A percentile compares a stretch with the other conserved stretches of the same genome.
These are phyloP conservation scores for Lagodon rhomboides DNA, from an alignment of 2,797 vertebrate species.

Conservation along the genomic window DNA sequence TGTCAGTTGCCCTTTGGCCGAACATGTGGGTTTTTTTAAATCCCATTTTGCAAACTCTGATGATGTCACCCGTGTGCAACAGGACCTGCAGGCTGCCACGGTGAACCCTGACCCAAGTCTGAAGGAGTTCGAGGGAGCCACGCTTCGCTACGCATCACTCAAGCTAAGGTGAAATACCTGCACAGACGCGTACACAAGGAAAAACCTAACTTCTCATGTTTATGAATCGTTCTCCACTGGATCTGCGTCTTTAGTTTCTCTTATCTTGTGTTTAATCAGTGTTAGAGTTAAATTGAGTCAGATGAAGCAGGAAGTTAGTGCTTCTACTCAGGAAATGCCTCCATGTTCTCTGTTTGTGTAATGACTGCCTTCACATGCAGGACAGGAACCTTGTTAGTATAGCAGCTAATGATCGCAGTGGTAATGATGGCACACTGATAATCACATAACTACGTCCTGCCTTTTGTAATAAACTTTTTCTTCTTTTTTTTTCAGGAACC, in stretches of 20 bases:
- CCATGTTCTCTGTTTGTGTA: constrained; percentile 48
- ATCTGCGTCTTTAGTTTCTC: constrained; percentile 18
- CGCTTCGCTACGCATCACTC: constrained; percentile 95
- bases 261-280: constrained; percentile 51
- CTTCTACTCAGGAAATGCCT: constrained; percentile 61
- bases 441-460: constrained; percentile 1
- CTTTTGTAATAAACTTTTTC: background rate
- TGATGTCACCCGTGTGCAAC: constrained; percentile 67
- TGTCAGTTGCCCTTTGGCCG: constrained; percentile 2
- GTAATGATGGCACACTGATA: constrained; percentile 6
- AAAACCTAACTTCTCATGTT: background rate
- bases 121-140: constrained; percentile 99
- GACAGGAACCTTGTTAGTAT: constrained; percentile 13
- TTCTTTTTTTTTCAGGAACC: constrained; percentile 84
- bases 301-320: constrained; percentile 55
- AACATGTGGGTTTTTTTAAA: constrained; percentile 17
- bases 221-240: background rate
- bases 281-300: constrained; percentile 41
- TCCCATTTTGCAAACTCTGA: constrained; percentile 37
- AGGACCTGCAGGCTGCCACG: constrained; percentile 97
- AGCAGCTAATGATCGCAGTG: constrained; percentile 22
- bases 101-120: constrained; percentile 98
- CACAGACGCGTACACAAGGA: background rate
- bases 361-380: constrained; percentile 40
- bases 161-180: constrained; percentile 90